A percentile compares a stretch with the other conserved stretches of the same genome.
Conservation (phyloP, 2,888 invertebrate genomes). For the Lasioglossum pauxillum region DNA sequence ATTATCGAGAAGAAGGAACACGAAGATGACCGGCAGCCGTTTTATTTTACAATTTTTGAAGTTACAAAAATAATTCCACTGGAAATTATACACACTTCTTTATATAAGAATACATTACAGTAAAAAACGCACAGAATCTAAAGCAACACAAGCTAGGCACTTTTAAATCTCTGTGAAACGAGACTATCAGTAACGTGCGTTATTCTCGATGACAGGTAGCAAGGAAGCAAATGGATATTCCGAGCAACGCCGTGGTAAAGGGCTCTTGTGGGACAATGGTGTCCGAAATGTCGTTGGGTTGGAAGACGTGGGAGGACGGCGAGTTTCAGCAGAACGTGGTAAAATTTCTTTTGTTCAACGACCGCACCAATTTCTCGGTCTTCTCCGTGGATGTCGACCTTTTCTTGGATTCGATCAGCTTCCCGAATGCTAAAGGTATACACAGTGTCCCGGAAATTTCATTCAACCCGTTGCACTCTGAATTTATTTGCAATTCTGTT, state of each 20-base stretch:
- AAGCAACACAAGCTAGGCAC: too few species aligned
- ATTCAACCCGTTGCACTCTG: background rate
- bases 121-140: too few species aligned
- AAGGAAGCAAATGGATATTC: background rate
- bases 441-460: background rate
- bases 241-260: background rate
- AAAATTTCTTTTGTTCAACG: background rate
- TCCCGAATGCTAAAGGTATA: background rate
- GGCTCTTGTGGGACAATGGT: background rate
- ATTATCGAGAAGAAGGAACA: background rate
- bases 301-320: background rate
- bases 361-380: constrained; percentile 2
- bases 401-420: background rate
- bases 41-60: background rate
- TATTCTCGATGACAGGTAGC: background rate
- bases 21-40: background rate
- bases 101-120: too few species aligned
- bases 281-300: background rate
- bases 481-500: too few species aligned
- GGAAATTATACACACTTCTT: background rate
- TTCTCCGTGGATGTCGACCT: background rate
- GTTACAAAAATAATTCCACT: background rate
- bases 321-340: background rate
- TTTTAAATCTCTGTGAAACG: background rate
- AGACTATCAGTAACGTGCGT: background rate